Evolutionary conservation across 2,888 invertebrate species (phyloP).

Genomic region (Morpho deidamia): DNA sequence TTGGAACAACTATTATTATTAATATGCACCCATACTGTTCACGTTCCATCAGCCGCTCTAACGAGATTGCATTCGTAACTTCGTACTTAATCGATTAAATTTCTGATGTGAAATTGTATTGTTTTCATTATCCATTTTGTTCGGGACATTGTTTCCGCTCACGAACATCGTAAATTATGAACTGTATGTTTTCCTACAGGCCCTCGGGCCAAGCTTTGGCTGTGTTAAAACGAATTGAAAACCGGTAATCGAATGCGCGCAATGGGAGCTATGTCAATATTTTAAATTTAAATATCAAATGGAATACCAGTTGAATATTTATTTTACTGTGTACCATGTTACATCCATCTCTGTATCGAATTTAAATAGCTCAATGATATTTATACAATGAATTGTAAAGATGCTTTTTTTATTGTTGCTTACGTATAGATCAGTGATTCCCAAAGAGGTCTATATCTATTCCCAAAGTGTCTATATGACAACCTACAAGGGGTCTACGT

Average conservation of each 20-base stretch:
- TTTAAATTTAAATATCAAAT: constrained; percentile 71
- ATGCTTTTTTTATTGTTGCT: too few species aligned
- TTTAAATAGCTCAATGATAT: constrained; percentile 37
- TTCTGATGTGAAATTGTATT: constrained; percentile 61
- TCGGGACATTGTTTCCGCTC: constrained; percentile 64
- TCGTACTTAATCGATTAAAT: constrained; percentile 57
- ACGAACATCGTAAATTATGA: constrained; percentile 70
- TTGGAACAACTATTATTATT: neutral
- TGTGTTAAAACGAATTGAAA: constrained; percentile 72
- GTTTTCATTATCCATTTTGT: constrained; percentile 71
- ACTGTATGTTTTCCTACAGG: constrained; percentile 61
- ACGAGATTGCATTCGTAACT: constrained; percentile 47
- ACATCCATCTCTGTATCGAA: constrained; percentile 48
- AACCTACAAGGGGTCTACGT: too few species aligned
- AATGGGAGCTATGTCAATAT: constrained; percentile 72
- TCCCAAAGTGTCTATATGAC: too few species aligned
- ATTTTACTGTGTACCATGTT: constrained; percentile 46
- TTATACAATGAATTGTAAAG: too few species aligned
- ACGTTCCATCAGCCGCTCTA: constrained; percentile 34
- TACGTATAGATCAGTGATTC: too few species aligned
- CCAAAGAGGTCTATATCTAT: too few species aligned
- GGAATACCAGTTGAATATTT: constrained; percentile 57
- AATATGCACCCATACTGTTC: constrained; percentile 4
- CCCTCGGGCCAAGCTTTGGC: constrained; percentile 59
- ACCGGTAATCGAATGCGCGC: constrained; percentile 74